Percentiles rank a stretch among this genome's conserved stretches.
Evolutionary conservation across 2,888 invertebrate species (phyloP).

Genomic region (Lycophotia porphyrea): DNA sequence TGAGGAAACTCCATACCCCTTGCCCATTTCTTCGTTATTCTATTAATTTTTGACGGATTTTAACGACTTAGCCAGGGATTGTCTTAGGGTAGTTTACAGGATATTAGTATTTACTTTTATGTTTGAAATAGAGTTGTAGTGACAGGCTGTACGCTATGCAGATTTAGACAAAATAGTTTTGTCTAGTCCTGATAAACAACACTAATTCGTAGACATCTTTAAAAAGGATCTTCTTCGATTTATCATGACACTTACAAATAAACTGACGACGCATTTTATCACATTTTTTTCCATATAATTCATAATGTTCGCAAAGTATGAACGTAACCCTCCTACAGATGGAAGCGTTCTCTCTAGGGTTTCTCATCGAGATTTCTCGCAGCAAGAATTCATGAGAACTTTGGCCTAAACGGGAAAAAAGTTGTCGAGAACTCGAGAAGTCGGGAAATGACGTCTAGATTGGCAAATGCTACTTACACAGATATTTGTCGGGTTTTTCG

Average conservation of each 20-base stretch:
- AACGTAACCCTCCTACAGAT: neutral
- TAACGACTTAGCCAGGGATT: conserved; percentile 12
- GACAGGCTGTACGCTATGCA: neutral
- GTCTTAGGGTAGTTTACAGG: neutral
- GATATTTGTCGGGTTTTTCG: too few species aligned
- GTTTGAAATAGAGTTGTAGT: neutral
- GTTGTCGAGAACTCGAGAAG: neutral
- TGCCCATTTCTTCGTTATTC: conserved; percentile 65
- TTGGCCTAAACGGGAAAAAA: too few species aligned
- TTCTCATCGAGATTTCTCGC: neutral
- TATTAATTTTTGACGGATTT: conserved; percentile 53
- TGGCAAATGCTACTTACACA: neutral
- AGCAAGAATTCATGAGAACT: neutral
- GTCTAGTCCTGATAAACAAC: neutral
- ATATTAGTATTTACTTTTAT: neutral
- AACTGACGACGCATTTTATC: conserved; percentile 19
- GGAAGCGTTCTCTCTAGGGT: neutral
- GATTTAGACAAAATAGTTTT: too few species aligned
- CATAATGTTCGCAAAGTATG: conserved; percentile 1
- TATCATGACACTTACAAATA: conserved; percentile 7
- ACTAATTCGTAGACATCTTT: neutral
- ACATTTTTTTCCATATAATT: neutral
- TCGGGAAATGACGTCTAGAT: neutral
- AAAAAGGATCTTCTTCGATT: neutral
- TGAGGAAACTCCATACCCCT: conserved; percentile 81